Evolutionary conservation across 30 jellyfish, hydroid and myxozoan species (phyloP).

Genomic region (Hydractinia echinata): DNA sequence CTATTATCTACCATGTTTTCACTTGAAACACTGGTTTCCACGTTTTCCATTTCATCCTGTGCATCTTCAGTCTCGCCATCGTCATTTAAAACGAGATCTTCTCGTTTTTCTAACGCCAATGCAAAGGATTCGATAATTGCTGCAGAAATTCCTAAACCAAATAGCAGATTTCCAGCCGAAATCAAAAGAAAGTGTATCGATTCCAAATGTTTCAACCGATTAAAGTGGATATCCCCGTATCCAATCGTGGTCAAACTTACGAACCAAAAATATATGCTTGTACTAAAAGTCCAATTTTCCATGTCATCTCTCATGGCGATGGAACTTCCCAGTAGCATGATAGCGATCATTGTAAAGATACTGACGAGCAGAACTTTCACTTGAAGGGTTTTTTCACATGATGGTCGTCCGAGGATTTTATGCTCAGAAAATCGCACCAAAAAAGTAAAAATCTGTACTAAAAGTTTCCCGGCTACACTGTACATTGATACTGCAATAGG

Average conservation of each 20-base stretch:
- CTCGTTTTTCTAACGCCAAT: neutral
- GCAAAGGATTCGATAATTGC: slow-evolving; percentile 24
- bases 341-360: neutral
- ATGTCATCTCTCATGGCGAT: neutral
- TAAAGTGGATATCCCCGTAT: slow-evolving; percentile 17
- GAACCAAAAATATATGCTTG: slow-evolving; percentile 20
- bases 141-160: slow-evolving; percentile 19
- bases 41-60: neutral
- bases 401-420: neutral
- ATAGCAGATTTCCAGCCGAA: slow-evolving; percentile 9
- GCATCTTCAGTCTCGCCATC: neutral
- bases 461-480: slow-evolving; percentile 21
- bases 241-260: slow-evolving; percentile 21
- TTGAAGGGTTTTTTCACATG: neutral
- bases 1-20: neutral
- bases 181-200: slow-evolving; percentile 8
- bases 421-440: neutral
- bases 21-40: neutral
- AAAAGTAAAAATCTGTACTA: neutral
- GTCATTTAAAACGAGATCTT: neutral
- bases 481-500: slow-evolving; percentile 17
- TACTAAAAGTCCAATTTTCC: slow-evolving; percentile 4
- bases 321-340: neutral
- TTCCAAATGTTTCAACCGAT: neutral
- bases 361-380: slow-evolving; percentile 2